Evolutionary conservation across 2,888 invertebrate species (phyloP), one percentile per base, ranked within the genome.

Genomic region (Sericinus montela): DNA sequence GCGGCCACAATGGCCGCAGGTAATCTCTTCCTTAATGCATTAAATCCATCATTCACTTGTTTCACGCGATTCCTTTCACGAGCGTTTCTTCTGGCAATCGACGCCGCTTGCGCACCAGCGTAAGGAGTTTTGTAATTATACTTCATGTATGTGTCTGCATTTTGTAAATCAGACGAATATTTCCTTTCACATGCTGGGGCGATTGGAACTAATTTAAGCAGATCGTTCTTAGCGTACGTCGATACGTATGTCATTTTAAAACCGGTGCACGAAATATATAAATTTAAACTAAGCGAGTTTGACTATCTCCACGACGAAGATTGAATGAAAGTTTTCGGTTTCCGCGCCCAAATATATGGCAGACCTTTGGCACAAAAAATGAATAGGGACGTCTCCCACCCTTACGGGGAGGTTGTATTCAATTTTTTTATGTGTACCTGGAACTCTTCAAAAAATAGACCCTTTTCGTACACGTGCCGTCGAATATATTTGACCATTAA

Each of bases 31-130:
- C 97, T 90, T 32, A 97, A 82, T 38, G 94, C 95, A 49, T 95
- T 95, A 72, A 97, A 97, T 54, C 97, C 97, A 70, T 96, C 96
- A 85, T 97, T 97, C 72, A 97, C 97, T 91, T 97, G 97, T 82
- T 97, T 97, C 52, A 98, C 98, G 54, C 98, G 93, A 75, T 98
- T 98, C 59, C 98, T 90, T 80, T 98, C 98, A 11, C 98, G 91
- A n/a, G 97, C 98, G 80, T 98, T 98, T 63, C 98, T 91, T 47
- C 97, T 90, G 0, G 95, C 96, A 11, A 97, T 97, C 0, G 97
- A 95, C 28, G 94, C 94, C 46, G 94, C 91, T 65, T 94, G 96
- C 60, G 93, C 91, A 36, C 91, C 91, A 0, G 89, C 70, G 53
- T 77, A 78, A 1, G 72, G 62, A 16, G 90, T 91, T 53, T 91